A percentile compares a stretch with the other conserved stretches of the same genome.
Evolutionary conservation across 1,140 invertebrate species (phyloP).

Genomic region (Anastatus disparis): DNA sequence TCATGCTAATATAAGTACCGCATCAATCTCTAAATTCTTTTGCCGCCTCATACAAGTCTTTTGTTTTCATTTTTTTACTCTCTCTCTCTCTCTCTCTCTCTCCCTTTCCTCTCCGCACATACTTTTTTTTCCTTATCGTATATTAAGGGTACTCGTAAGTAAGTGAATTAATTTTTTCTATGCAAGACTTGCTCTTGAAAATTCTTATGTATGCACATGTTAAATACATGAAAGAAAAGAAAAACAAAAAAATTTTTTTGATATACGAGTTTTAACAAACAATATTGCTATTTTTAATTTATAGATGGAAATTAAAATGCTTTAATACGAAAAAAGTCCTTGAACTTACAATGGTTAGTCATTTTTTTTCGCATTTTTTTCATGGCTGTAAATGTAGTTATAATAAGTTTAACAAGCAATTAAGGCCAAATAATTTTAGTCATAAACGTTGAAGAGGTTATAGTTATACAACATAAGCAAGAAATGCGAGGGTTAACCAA

Average conservation of each 20-base stretch:
- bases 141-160: not conserved
- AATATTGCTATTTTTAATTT: too few species aligned
- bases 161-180: constrained; percentile 21
- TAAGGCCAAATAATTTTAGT: constrained; percentile 24
- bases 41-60: not conserved
- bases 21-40: constrained; percentile 32
- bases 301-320: too few species aligned
- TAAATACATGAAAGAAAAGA: too few species aligned
- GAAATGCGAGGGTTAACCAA: constrained; percentile 17
- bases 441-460: not conserved
- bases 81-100: not conserved
- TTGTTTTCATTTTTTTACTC: constrained; percentile 12
- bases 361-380: too few species aligned
- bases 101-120: not conserved
- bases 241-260: too few species aligned
- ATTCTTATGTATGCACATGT: too few species aligned
- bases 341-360: constrained; percentile 1
- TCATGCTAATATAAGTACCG: constrained; percentile 37
- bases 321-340: too few species aligned
- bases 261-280: too few species aligned
- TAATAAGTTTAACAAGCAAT: constrained; percentile 9
- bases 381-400: too few species aligned
- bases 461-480: not conserved
- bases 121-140: too few species aligned
- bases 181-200: too few species aligned